Evolutionary conservation across 2,888 invertebrate genomes (phyloP).

Genomic region (Halocaridina rubra): DNA sequence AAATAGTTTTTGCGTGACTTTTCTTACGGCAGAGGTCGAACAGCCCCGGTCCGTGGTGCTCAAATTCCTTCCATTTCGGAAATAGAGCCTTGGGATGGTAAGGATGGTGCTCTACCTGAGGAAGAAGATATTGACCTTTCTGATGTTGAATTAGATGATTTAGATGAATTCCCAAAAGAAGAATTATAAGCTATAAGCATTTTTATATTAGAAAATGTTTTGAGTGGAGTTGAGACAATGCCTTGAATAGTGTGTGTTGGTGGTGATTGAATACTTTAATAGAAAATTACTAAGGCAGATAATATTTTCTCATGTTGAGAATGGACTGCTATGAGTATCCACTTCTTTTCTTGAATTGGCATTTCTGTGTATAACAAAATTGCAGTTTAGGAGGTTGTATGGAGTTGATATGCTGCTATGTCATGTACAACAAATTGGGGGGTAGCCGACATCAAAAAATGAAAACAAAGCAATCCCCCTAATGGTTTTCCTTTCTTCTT

Average conservation of each 20-base stretch:
- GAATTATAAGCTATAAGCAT: slow-evolving; percentile 10
- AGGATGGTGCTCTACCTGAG: slow-evolving; percentile 86
- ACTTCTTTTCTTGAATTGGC: neutral
- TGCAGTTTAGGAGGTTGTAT: too few relatives aligned
- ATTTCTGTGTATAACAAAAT: slow-evolving; percentile 15
- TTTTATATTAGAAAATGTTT: neutral
- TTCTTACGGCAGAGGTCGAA: slow-evolving; percentile 92
- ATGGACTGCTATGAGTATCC: neutral
- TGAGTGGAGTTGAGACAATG: neutral
- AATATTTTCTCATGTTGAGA: slow-evolving; percentile 53
- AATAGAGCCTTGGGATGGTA: slow-evolving; percentile 91
- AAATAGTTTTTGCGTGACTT: slow-evolving; percentile 92
- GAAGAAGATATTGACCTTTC: slow-evolving; percentile 93
- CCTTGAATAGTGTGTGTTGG: neutral
- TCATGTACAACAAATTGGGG: too few relatives aligned
- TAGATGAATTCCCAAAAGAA: slow-evolving; percentile 18
- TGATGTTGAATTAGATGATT: slow-evolving; percentile 84
- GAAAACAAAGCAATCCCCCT: too few relatives aligned
- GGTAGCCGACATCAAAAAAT: too few relatives aligned
- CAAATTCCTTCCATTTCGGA: slow-evolving; percentile 79
- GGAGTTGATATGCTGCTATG: too few relatives aligned
- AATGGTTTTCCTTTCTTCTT: too few relatives aligned
- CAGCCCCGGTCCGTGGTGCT: slow-evolving; percentile 86
- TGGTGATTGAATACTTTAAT: neutral
- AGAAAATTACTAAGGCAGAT: neutral